Conservation (phyloP, 2,888 invertebrate genomes). For the Portevinia maculata region DNA sequence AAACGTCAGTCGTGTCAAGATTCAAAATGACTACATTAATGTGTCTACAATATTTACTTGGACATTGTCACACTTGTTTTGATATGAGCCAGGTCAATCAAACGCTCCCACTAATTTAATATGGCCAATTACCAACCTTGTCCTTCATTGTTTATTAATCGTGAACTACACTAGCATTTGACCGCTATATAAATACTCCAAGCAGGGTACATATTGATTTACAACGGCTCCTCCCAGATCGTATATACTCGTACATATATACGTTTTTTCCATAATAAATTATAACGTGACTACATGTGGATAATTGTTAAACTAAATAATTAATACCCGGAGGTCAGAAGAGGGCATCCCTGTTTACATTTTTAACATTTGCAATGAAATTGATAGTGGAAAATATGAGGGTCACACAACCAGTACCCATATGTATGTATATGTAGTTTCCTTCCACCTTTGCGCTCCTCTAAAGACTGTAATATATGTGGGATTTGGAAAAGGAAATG, state of each 20-base stretch:
- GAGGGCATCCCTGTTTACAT: conserved; percentile 26
- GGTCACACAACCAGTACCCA: background rate
- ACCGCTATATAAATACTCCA: conserved; percentile 35
- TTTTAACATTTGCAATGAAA: conserved; percentile 9
- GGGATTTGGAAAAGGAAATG: conserved; percentile 3
- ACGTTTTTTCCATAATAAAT: conserved; percentile 14
- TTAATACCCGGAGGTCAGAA: conserved; percentile 32
- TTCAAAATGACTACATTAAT: background rate
- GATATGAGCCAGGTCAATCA: background rate
- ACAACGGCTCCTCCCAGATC: conserved; percentile 16
- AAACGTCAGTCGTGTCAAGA: conserved; percentile 34
- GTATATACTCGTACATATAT: background rate
- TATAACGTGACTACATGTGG: conserved; percentile 28
- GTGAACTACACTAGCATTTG: conserved; percentile 44
- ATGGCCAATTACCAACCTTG: conserved; percentile 55
- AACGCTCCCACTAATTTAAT: background rate
- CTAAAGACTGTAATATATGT: background rate
- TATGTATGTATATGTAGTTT: background rate
- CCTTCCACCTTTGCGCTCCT: background rate
- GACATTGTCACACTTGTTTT: conserved; percentile 14
- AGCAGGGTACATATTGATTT: conserved; percentile 41
- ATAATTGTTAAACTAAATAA: conserved; percentile 39
- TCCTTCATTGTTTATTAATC: conserved; percentile 61
- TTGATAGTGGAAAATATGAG: conserved; percentile 32
- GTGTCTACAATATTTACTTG: background rate